These are phyloP conservation scores for Spatulosminthurus flaviceps DNA, from an alignment of 2,888 invertebrate species.

Conservation along the genomic window DNA sequence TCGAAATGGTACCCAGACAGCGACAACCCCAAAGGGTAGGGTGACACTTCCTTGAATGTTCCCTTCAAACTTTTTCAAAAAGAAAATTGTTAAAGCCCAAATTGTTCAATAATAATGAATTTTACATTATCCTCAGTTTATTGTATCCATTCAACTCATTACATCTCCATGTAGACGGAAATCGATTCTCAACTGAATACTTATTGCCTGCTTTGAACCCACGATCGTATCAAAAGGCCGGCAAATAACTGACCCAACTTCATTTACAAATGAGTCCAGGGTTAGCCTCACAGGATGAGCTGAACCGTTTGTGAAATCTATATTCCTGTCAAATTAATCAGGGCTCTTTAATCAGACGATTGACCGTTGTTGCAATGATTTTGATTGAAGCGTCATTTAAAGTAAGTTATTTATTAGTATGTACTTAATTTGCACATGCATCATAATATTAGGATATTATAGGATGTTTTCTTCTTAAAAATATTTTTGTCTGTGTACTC, in stretches of 20 bases:
- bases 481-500: not conserved
- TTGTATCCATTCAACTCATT: not conserved
- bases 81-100: not conserved
- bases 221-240: slow-evolving; percentile 29
- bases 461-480: not conserved
- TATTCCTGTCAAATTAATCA: not conserved
- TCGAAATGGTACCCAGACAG: slow-evolving; percentile 37
- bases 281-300: not conserved
- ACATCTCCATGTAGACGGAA: slow-evolving; percentile 33
- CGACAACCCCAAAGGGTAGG: slow-evolving; percentile 34
- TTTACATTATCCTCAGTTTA: no score
- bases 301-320: slow-evolving; percentile 23
- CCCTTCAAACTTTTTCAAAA: slow-evolving; percentile 34
- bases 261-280: not conserved
- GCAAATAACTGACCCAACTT: slow-evolving; percentile 26
- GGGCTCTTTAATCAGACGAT: no score
- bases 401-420: no score
- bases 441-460: no score
- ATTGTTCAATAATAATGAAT: not conserved
- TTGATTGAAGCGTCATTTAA: no score
- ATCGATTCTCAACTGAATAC: slow-evolving; percentile 17
- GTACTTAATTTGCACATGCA: no score
- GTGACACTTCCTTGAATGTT: slow-evolving; percentile 34
- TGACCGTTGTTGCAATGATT: no score
- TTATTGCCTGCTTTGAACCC: not conserved